Percentiles rank a stretch among this genome's conserved stretches.
Evolutionary conservation across 2,888 invertebrate genomes (phyloP).

Genomic region (Emmelina monodactyla): DNA sequence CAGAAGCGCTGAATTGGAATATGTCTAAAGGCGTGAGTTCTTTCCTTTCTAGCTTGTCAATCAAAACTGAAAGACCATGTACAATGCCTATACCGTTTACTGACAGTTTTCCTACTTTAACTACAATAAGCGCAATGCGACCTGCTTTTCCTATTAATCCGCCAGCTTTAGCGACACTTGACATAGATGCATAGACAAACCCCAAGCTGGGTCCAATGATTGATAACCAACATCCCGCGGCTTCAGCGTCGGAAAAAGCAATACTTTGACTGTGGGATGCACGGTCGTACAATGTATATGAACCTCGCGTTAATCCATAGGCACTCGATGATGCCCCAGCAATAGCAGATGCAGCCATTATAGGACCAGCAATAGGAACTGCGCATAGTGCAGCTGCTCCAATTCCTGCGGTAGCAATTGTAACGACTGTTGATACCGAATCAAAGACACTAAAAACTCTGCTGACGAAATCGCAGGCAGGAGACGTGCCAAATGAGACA

Average conservation of each 20-base stretch:
- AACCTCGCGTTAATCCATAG: slow-evolving; percentile 5
- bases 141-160: too few species aligned
- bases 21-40: too few species aligned
- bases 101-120: too few species aligned
- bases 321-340: slow-evolving; percentile 6
- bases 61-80: too few species aligned
- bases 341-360: slow-evolving; percentile 7
- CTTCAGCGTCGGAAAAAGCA: slow-evolving; percentile 6
- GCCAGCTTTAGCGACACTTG: too few species aligned
- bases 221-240: too few species aligned
- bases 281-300: slow-evolving; percentile 6
- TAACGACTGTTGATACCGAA: slow-evolving; percentile 3
- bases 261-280: slow-evolving; percentile 8
- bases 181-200: too few species aligned
- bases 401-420: slow-evolving; percentile 4
- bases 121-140: too few species aligned
- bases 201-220: too few species aligned
- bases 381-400: slow-evolving; percentile 4
- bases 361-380: slow-evolving; percentile 7
- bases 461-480: slow-evolving; percentile 7
- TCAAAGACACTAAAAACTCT: slow-evolving; percentile 6
- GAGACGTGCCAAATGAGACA: slow-evolving; percentile 7
- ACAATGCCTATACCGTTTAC: too few species aligned
- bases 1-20: too few species aligned
- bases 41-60: too few species aligned